Percentiles rank a stretch among this genome's conserved stretches.
Evolutionary conservation across 2,888 invertebrate genomes (phyloP).

Genomic region (Argynnis bischoffii): DNA sequence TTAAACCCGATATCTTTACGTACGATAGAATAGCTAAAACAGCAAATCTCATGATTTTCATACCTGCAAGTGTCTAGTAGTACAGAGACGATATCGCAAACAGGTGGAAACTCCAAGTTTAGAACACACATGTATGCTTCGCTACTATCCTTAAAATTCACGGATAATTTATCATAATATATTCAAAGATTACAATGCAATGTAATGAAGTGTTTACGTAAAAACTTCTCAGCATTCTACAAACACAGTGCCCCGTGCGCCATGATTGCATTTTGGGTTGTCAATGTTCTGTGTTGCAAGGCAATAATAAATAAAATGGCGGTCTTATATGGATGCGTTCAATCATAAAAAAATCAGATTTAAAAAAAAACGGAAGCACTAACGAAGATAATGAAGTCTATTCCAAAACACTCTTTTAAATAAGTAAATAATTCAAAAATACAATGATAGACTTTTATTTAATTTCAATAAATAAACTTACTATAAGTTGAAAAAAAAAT

Average conservation of each 20-base stretch:
- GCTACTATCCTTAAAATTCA: slow-evolving; percentile 65
- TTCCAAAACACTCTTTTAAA: too few relatives aligned
- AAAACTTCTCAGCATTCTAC: slow-evolving; percentile 83
- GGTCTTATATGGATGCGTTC: slow-evolving; percentile 68
- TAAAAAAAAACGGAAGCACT: slow-evolving; percentile 6
- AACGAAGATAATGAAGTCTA: neutral
- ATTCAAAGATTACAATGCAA: slow-evolving; percentile 72
- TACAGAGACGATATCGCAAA: slow-evolving; percentile 78
- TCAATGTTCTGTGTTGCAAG: slow-evolving; percentile 77
- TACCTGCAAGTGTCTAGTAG: slow-evolving; percentile 82
- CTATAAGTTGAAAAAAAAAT: too few relatives aligned
- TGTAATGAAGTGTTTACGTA: slow-evolving; percentile 81
- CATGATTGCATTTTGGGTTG: slow-evolving; percentile 84
- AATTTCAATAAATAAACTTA: too few relatives aligned
- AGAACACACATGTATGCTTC: slow-evolving; percentile 78
- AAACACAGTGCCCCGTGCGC: slow-evolving; percentile 83
- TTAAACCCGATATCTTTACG: slow-evolving; percentile 54
- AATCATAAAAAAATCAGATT: slow-evolving; percentile 33
- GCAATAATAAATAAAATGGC: slow-evolving; percentile 70
- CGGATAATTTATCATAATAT: slow-evolving; percentile 73
- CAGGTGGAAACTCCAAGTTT: slow-evolving; percentile 71
- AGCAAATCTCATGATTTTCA: slow-evolving; percentile 77
- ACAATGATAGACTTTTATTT: too few relatives aligned
- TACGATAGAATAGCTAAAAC: slow-evolving; percentile 67
- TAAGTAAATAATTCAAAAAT: too few relatives aligned